Percentiles rank a stretch among this genome's conserved stretches.
phyloP scores from a whole-genome alignment of 2,113 vertebrate species.

The Empidonax alnorum region DNA sequence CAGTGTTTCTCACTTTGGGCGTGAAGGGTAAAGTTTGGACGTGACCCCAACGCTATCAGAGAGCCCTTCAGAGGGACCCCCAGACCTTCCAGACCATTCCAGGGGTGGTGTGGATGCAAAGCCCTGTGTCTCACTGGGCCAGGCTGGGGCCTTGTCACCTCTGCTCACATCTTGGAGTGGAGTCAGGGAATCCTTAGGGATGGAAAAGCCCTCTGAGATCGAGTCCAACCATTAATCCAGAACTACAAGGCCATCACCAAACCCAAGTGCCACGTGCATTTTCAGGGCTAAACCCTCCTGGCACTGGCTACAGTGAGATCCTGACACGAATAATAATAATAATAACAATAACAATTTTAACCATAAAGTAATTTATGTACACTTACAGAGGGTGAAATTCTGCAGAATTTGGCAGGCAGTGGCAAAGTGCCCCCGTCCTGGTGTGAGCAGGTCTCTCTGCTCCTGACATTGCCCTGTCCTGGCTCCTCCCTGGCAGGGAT shows the following conservation, averaged over 20 bases:
- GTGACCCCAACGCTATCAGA: rapidly evolving
- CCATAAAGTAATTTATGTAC: not conserved
- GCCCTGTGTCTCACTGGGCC: rapidly evolving
- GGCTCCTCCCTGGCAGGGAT: not conserved
- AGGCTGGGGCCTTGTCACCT: not conserved
- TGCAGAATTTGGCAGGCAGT: not conserved
- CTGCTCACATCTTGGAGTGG: not conserved
- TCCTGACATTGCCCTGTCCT: rapidly evolving
- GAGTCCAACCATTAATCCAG: not conserved
- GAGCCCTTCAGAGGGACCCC: not conserved
- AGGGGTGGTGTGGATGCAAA: rapidly evolving
- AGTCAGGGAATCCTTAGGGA: not conserved
- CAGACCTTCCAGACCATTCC: not conserved
- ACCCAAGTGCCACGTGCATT: not conserved
- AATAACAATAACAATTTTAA: not conserved
- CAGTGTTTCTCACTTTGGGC: rapidly evolving
- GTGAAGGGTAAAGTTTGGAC: rapidly evolving
- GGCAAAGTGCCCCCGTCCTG: not conserved
- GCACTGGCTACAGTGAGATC: rapidly evolving
- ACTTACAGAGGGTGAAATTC: not conserved
- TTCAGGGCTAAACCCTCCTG: not conserved
- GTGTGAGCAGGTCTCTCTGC: rapidly evolving
- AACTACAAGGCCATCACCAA: not conserved
- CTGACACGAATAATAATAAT: not conserved
- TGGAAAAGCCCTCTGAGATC: not conserved